Conservation (phyloP, 2,113 vertebrate genomes). For the Cepphus grylle region DNA sequence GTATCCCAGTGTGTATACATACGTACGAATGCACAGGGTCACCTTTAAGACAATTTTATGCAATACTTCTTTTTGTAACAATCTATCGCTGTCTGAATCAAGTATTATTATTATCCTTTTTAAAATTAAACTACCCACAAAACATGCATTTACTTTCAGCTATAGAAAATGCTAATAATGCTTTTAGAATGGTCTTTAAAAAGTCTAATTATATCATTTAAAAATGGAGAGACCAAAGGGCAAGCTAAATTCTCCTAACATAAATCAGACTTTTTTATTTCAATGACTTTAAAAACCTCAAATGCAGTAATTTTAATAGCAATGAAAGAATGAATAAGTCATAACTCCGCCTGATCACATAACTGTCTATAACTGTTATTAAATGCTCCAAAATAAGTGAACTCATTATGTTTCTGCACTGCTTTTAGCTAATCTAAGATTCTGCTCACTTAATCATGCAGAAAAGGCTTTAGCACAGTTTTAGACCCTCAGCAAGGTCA, state of each 20-base stretch:
- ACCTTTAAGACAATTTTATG: slow-evolving; percentile 70
- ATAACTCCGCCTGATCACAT: slow-evolving; percentile 87
- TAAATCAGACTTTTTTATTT: slow-evolving; percentile 91
- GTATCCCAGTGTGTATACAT: neutral
- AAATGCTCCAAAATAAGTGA: slow-evolving; percentile 86
- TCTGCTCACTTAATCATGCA: slow-evolving; percentile 85
- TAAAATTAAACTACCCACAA: slow-evolving; percentile 85
- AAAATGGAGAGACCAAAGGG: slow-evolving; percentile 90
- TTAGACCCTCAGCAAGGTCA: slow-evolving; percentile 84
- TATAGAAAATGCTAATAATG: slow-evolving; percentile 89
- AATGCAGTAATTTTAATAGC: slow-evolving; percentile 88
- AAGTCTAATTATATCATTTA: slow-evolving; percentile 96
- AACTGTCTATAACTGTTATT: slow-evolving; percentile 90
- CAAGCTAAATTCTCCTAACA: slow-evolving; percentile 92
- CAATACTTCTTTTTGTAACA: slow-evolving; percentile 76
- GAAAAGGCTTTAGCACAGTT: slow-evolving; percentile 79
- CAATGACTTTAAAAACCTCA: slow-evolving; percentile 86
- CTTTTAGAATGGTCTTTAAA: slow-evolving; percentile 95
- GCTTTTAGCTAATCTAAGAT: slow-evolving; percentile 86
- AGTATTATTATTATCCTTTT: slow-evolving; percentile 82
- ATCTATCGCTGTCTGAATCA: slow-evolving; percentile 79
- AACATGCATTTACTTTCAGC: slow-evolving; percentile 84
- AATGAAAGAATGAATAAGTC: slow-evolving; percentile 87
- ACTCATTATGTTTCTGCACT: slow-evolving; percentile 85
- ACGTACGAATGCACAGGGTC: slow-evolving; percentile 44